phyloP scores from a whole-genome alignment of 2,113 vertebrate species.

The Microtus pennsylvanicus region DNA sequence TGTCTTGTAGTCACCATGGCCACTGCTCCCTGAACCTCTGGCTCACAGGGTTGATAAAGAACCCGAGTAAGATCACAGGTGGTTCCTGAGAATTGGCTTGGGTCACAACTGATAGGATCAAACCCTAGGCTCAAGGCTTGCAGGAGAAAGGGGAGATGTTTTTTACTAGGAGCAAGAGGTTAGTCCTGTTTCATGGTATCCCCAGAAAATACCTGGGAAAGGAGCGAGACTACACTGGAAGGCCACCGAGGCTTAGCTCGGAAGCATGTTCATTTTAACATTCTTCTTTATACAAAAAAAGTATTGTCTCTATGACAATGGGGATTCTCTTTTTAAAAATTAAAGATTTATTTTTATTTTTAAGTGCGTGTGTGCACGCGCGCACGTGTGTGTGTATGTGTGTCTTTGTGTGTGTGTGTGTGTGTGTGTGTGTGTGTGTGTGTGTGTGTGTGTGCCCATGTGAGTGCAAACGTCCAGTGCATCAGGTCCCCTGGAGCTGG shows the following conservation, averaged over 20 bases:
- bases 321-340: background rate
- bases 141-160: background rate
- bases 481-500: background rate
- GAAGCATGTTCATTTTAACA: background rate
- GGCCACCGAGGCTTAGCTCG: too few species aligned
- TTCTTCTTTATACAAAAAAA: background rate
- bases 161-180: background rate
- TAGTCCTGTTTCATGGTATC: background rate
- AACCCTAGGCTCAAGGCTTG: background rate
- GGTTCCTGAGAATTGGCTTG: background rate
- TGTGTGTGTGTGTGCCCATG: too few species aligned
- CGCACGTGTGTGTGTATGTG: too few species aligned
- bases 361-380: background rate
- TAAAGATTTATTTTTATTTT: background rate
- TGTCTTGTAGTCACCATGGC: background rate
- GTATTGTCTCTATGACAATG: background rate
- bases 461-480: background rate
- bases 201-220: background rate
- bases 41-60: background rate
- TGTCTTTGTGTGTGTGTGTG: too few species aligned
- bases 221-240: background rate
- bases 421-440: too few species aligned
- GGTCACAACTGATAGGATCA: too few species aligned
- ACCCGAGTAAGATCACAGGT: background rate
- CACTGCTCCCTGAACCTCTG: background rate